Evolutionary conservation across 2,888 invertebrate species (phyloP).

Genomic region (Saturnia japonica): DNA sequence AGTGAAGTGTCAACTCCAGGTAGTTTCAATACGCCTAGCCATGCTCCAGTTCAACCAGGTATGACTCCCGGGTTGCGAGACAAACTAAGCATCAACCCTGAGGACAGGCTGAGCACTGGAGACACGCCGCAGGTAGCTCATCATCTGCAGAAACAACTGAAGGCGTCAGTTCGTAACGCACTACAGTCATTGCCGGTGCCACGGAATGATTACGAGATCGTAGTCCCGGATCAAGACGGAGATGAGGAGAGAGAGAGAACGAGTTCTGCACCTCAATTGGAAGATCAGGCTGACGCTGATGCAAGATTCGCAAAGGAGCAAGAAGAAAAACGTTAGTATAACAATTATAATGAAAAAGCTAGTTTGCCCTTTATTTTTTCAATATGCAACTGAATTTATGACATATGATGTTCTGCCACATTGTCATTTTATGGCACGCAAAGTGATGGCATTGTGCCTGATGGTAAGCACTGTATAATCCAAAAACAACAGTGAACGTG

Average conservation of each 20-base stretch:
- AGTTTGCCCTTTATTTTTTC: too few species aligned
- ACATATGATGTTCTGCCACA: too few species aligned
- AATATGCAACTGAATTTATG: too few species aligned
- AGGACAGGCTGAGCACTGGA: slow-evolving; percentile 87
- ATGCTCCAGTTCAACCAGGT: slow-evolving; percentile 49
- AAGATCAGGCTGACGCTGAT: slow-evolving; percentile 94
- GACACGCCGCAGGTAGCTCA: slow-evolving; percentile 87
- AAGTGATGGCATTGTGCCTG: too few species aligned
- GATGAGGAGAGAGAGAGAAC: slow-evolving; percentile 55
- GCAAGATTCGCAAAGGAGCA: slow-evolving; percentile 85
- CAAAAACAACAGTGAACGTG: too few species aligned
- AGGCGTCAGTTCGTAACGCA: slow-evolving; percentile 88
- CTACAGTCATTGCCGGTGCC: slow-evolving; percentile 93
- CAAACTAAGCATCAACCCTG: slow-evolving; percentile 96
- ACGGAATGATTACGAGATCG: slow-evolving; percentile 99
- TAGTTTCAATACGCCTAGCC: slow-evolving; percentile 84
- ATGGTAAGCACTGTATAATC: too few species aligned
- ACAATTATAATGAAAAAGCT: neutral
- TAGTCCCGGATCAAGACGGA: slow-evolving; percentile 92
- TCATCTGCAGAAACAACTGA: slow-evolving; percentile 86
- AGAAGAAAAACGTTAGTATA: slow-evolving; percentile 65
- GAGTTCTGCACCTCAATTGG: slow-evolving; percentile 66
- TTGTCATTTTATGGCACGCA: too few species aligned
- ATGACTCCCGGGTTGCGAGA: slow-evolving; percentile 91
- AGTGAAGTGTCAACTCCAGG: slow-evolving; percentile 83